These are phyloP conservation scores for Ploceus nigricollis DNA, from an alignment of 2,113 vertebrate genomes.

Conservation along the genomic window DNA sequence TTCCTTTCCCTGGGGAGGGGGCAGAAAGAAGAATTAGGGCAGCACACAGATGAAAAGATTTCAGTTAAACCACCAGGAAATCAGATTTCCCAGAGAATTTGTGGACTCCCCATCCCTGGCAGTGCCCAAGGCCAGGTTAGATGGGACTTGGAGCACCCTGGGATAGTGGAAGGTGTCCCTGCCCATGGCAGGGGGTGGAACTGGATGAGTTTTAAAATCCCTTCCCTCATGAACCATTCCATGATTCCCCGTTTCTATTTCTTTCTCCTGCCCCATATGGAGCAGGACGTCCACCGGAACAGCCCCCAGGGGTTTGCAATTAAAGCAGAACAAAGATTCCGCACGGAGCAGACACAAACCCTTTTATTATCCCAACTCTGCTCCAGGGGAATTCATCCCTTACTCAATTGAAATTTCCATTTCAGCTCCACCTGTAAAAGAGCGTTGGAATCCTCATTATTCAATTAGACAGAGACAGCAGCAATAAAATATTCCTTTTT, in stretches of 20 bases:
- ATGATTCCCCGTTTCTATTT: accelerated
- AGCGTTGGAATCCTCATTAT: not conserved
- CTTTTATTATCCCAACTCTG: not conserved
- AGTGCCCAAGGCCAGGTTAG: not conserved
- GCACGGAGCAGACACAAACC: not conserved
- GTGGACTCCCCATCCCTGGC: not conserved
- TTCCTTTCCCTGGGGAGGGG: not conserved
- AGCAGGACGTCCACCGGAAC: not conserved
- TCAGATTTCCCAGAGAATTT: not conserved
- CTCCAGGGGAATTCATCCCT: not conserved
- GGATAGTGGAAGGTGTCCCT: not conserved
- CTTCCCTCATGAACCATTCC: not conserved
- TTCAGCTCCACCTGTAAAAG: slow-evolving; percentile 23
- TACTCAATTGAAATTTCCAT: not conserved
- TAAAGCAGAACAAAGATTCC: not conserved
- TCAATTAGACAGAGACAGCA: slow-evolving; percentile 45
- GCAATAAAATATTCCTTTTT: slow-evolving; percentile 27
- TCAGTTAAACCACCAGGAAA: accelerated
- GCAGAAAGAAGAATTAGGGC: not conserved
- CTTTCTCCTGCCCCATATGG: accelerated
- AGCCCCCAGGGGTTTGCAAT: not conserved
- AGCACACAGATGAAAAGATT: accelerated
- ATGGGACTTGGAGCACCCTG: not conserved
- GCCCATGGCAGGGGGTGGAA: not conserved
- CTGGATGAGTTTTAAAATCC: accelerated